phyloP scores from a whole-genome alignment of 2,113 vertebrate genomes.

The Chloroceryle aenea region DNA sequence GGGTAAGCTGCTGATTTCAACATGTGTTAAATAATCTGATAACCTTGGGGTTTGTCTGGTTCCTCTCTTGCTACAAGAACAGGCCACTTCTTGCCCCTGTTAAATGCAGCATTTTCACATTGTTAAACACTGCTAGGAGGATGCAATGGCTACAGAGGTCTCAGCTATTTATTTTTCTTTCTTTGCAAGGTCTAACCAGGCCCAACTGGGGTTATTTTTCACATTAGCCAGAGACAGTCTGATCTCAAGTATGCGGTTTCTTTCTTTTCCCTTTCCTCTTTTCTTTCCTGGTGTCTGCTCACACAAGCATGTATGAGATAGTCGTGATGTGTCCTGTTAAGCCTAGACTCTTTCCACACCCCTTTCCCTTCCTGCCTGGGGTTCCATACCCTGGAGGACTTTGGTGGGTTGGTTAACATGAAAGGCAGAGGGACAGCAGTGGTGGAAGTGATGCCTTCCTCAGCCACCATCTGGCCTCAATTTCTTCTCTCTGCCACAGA shows the following conservation, averaged over 20 bases:
- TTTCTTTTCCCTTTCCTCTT: background rate
- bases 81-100: background rate
- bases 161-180: background rate
- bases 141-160: background rate
- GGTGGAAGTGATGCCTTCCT: background rate
- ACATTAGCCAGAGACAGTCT: background rate
- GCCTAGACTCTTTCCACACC: background rate
- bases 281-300: background rate
- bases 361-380: background rate
- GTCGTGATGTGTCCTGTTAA: background rate
- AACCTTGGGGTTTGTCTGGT: background rate
- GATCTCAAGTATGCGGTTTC: background rate
- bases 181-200: background rate
- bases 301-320: background rate
- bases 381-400: background rate
- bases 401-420: background rate
- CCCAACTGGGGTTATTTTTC: background rate
- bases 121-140: background rate
- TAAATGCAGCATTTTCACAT: background rate
- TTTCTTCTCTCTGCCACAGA: background rate
- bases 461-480: background rate
- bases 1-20: background rate
- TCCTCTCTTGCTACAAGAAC: background rate
- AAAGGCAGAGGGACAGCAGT: background rate
- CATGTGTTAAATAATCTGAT: background rate